Percentiles rank a stretch among this genome's conserved stretches.
These are phyloP conservation scores for Acipenser ruthenus DNA, from an alignment of 2,797 vertebrate genomes.

Conservation along the genomic window DNA sequence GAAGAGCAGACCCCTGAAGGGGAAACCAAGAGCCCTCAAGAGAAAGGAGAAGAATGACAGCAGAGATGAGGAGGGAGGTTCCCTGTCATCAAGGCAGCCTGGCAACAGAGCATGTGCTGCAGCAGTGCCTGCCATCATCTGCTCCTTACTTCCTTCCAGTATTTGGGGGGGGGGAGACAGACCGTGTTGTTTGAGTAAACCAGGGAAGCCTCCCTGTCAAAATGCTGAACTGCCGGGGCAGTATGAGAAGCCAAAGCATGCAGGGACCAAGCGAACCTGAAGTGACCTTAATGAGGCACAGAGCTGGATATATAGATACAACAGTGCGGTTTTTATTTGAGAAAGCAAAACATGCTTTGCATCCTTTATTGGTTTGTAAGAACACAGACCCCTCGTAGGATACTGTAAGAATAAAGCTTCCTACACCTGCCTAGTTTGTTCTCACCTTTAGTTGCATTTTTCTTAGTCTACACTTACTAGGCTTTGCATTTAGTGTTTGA, in stretches of 20 bases:
- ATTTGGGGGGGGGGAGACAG: constrained; percentile 5
- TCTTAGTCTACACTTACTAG: too few relatives aligned
- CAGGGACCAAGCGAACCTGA: constrained; percentile 68
- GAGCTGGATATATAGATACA: constrained; percentile 24
- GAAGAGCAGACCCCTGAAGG: constrained; percentile 67
- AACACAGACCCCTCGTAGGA: too few relatives aligned
- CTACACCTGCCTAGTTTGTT: too few relatives aligned
- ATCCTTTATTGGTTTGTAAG: constrained; percentile 3
- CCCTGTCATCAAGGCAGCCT: background rate
- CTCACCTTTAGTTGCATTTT: too few relatives aligned
- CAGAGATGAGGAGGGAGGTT: constrained; percentile 34
- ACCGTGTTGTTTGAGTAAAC: constrained; percentile 31
- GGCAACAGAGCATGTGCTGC: too few relatives aligned
- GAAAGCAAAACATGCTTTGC: constrained; percentile 3
- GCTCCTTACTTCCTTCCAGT: too few relatives aligned
- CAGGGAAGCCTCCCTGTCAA: constrained; percentile 26
- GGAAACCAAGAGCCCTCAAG: constrained; percentile 65
- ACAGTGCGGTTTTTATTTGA: constrained; percentile 13
- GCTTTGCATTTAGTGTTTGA: too few relatives aligned
- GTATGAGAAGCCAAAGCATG: constrained; percentile 70
- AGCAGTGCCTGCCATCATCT: too few relatives aligned
- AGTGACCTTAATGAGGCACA: constrained; percentile 79
- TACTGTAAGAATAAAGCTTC: too few relatives aligned
- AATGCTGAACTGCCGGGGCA: constrained; percentile 37
- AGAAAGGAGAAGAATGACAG: constrained; percentile 74